A percentile compares a stretch with the other conserved stretches of the same genome.
Evolutionary conservation across 2,888 invertebrate species (phyloP).

Genomic region (Nephrotoma flavescens): DNA sequence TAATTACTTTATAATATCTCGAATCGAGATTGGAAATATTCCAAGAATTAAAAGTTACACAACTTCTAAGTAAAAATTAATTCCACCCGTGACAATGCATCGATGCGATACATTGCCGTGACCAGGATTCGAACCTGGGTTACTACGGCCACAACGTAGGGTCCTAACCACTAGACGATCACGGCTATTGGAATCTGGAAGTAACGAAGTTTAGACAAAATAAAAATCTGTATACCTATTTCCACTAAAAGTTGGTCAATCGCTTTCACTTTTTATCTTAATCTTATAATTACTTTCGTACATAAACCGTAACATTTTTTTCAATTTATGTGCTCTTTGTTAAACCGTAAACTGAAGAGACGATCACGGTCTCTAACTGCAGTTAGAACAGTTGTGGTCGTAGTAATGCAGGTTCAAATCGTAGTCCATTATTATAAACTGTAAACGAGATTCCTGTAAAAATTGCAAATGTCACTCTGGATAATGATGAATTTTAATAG

Average conservation of each 20-base stretch:
- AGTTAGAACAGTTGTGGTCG: slow-evolving; percentile 44
- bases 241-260: neutral
- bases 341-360: neutral
- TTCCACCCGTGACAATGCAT: neutral
- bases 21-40: no score
- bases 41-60: no score
- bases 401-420: slow-evolving; percentile 40
- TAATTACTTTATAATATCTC: no score
- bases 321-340: neutral
- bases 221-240: neutral
- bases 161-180: slow-evolving; percentile 29
- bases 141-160: slow-evolving; percentile 9
- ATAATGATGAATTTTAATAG: no score
- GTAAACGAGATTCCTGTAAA: no score
- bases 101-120: neutral
- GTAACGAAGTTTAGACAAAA: neutral
- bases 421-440: no score
- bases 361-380: slow-evolving; percentile 18
- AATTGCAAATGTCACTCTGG: no score
- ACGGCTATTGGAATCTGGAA: slow-evolving; percentile 8
- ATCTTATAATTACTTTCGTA: neutral
- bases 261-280: neutral
- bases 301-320: neutral
- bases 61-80: neutral
- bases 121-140: slow-evolving; percentile 9